Percentiles rank a stretch among this genome's conserved stretches.
phyloP scores from a whole-genome alignment of 2,888 invertebrate species.

The Euplexia lucipara region DNA sequence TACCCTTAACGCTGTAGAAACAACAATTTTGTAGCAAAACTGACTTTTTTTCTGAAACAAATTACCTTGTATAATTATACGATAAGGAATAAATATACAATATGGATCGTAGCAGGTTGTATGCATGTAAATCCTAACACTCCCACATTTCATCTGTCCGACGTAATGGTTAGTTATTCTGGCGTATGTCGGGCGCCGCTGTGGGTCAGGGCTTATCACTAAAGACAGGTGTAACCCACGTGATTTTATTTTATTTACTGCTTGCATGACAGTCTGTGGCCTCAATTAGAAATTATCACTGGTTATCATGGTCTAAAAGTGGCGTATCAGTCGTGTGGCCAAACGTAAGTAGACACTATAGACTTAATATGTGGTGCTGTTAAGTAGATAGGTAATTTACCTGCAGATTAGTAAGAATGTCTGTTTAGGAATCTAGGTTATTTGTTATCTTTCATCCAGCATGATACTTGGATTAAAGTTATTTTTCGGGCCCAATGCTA shows the following conservation, averaged over 20 bases:
- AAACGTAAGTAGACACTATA: constrained; percentile 51
- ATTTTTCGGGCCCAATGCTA: no score
- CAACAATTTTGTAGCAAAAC: no score
- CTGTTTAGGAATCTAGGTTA: not conserved
- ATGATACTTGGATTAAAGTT: not conserved
- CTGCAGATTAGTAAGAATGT: not conserved
- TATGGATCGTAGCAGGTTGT: no score
- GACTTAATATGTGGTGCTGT: no score
- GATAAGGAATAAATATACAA: no score
- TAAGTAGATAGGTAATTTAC: not conserved
- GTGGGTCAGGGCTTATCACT: constrained; percentile 19
- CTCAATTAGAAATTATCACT: constrained; percentile 67
- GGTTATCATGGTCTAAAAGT: constrained; percentile 64
- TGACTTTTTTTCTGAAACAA: no score
- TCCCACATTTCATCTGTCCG: constrained; percentile 22
- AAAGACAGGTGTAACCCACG: constrained; percentile 26
- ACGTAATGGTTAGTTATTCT: not conserved
- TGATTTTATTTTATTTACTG: constrained; percentile 27
- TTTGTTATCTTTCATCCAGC: not conserved
- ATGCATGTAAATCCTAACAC: not conserved
- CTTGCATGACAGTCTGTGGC: constrained; percentile 46
- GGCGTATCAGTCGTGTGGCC: constrained; percentile 38
- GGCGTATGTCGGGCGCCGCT: not conserved
- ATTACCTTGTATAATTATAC: no score
- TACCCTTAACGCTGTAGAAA: no score